Percentiles rank a stretch among this genome's conserved stretches.
Conservation (phyloP, 2,888 invertebrate species). For the Brachylomia viminalis region DNA sequence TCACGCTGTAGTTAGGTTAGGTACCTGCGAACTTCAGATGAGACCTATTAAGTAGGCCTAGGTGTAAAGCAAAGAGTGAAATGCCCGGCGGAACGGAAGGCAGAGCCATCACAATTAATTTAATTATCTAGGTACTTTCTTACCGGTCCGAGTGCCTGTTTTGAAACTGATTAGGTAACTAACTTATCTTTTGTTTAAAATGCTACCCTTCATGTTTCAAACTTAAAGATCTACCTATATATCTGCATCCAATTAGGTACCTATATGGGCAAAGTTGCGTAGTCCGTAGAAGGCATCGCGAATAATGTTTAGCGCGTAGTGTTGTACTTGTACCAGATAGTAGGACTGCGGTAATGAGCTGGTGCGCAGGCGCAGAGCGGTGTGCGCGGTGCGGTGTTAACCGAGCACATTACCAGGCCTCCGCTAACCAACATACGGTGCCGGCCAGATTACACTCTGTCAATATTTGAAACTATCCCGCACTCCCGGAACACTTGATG, state of each 20-base stretch:
- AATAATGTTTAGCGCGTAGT: conserved; percentile 83
- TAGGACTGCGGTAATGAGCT: conserved; percentile 86
- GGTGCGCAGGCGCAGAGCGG: conserved; percentile 66
- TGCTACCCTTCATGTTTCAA: background rate
- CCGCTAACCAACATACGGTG: conserved; percentile 83
- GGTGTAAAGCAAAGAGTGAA: background rate
- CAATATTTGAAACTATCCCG: conserved; percentile 83
- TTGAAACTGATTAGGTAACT: background rate
- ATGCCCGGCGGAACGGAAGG: background rate
- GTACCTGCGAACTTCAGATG: background rate
- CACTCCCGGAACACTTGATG: conserved; percentile 59
- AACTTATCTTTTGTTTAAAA: background rate
- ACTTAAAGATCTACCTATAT: conserved; percentile 10
- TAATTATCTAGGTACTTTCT: background rate
- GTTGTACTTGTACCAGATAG: conserved; percentile 72
- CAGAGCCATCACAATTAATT: background rate
- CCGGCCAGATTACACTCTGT: conserved; percentile 87
- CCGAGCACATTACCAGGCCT: conserved; percentile 83
- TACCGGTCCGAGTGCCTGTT: background rate
- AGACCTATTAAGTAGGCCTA: background rate
- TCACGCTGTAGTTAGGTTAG: background rate
- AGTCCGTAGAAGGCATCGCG: conserved; percentile 74
- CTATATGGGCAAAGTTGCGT: conserved; percentile 52
- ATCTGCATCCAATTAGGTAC: conserved; percentile 42
- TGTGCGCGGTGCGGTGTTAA: conserved; percentile 77